phyloP scores from a whole-genome alignment of 2,888 invertebrate species.

The Tridacna gigas region DNA sequence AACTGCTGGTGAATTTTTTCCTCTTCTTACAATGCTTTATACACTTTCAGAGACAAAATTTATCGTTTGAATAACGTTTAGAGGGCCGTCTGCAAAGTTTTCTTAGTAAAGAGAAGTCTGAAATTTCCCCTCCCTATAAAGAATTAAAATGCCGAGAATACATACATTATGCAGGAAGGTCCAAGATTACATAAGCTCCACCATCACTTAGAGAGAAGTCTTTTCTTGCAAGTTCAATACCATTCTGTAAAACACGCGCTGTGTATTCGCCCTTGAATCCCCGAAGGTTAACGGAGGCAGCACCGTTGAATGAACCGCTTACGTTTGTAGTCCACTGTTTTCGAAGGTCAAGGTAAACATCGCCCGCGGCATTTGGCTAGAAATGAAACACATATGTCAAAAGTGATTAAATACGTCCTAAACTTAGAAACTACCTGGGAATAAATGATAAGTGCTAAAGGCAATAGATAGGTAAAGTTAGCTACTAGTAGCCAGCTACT shows the following conservation, averaged over 20 bases:
- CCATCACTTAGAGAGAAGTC: not conserved
- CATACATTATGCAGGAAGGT: not conserved
- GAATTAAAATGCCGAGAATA: too few relatives aligned
- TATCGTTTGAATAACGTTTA: too few relatives aligned
- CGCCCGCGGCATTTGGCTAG: conserved; percentile 12
- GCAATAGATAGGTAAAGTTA: too few relatives aligned
- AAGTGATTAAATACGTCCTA: not conserved
- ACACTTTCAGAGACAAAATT: too few relatives aligned
- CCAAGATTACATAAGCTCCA: not conserved
- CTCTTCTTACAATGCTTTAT: too few relatives aligned
- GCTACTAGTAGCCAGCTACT: too few relatives aligned
- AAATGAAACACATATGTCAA: not conserved
- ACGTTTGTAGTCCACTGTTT: conserved; percentile 3
- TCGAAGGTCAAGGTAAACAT: conserved; percentile 10
- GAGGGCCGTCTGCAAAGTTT: too few relatives aligned
- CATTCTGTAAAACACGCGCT: not conserved
- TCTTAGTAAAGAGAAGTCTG: too few relatives aligned
- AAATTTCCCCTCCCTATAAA: too few relatives aligned
- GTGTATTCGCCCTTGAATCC: conserved; percentile 22
- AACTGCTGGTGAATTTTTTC: too few relatives aligned
- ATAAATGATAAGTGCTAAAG: too few relatives aligned
- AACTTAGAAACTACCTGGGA: too few relatives aligned
- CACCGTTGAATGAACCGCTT: not conserved
- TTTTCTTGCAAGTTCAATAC: not conserved
- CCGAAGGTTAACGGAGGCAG: not conserved